These are phyloP conservation scores for Orchestes rusci DNA, from an alignment of 2,888 invertebrate species.

Conservation along the genomic window DNA sequence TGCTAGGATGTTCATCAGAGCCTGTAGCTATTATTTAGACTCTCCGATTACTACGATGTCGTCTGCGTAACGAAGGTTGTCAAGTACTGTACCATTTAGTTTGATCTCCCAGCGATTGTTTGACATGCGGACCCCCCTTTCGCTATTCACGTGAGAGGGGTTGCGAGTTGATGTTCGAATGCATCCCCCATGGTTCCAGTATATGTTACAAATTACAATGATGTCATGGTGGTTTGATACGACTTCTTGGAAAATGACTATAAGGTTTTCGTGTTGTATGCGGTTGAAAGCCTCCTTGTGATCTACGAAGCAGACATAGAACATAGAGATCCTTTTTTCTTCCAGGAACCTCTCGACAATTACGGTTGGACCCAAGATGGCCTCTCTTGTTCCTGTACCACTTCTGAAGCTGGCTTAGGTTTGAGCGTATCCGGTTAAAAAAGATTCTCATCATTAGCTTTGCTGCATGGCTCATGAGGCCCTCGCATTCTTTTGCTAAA, in stretches of 20 bases:
- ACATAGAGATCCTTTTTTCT: neutral
- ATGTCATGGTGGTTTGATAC: neutral
- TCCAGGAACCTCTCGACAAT: neutral
- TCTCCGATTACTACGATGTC: neutral
- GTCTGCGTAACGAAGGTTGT: neutral
- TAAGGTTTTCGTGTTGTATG: neutral
- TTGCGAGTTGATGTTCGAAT: neutral
- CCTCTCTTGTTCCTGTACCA: neutral
- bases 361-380: neutral
- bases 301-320: neutral
- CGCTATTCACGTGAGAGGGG: neutral
- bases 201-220: conserved; percentile 1
- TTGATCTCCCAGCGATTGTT: conserved; percentile 1
- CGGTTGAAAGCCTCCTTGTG: neutral
- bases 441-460: neutral
- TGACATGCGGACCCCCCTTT: neutral
- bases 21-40: neutral
- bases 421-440: conserved; percentile 1
- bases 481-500: neutral
- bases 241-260: neutral
- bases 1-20: neutral
- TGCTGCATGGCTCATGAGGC: conserved; percentile 1
- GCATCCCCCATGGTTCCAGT: neutral
- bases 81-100: neutral
- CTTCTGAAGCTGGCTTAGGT: neutral